A percentile compares a stretch with the other conserved stretches of the same genome.
These are phyloP conservation scores for Carcina quercana DNA, from an alignment of 2,888 invertebrate genomes.

Conservation along the genomic window DNA sequence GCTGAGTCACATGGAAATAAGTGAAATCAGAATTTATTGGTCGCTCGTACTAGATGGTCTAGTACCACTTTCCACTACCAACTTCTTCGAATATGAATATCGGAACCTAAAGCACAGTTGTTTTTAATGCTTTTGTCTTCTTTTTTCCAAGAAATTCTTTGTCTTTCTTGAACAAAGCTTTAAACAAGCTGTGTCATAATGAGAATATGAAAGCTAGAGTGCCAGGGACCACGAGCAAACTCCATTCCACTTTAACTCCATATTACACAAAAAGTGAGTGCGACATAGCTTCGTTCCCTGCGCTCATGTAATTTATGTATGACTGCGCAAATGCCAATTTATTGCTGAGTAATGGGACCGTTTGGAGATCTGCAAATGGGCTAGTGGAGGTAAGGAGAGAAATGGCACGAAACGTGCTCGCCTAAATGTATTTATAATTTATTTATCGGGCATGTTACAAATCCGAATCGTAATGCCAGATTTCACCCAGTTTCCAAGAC, in stretches of 20 bases:
- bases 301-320: conserved; percentile 69
- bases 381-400: conserved; percentile 69
- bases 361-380: conserved; percentile 72
- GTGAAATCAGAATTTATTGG: too few species aligned
- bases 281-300: conserved; percentile 58
- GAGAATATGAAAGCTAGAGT: too few species aligned
- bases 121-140: too few species aligned
- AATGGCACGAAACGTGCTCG: conserved; percentile 63
- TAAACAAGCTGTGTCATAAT: too few species aligned
- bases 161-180: too few species aligned
- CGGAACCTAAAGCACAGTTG: too few species aligned
- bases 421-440: conserved; percentile 73
- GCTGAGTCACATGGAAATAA: too few species aligned
- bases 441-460: conserved; percentile 62
- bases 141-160: too few species aligned
- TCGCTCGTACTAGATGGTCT: too few species aligned
- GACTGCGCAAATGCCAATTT: conserved; percentile 73
- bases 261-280: conserved; percentile 51
- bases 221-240: not conserved
- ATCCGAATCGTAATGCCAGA: conserved; percentile 55
- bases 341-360: conserved; percentile 72
- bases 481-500: conserved; percentile 31
- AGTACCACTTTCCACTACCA: too few species aligned
- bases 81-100: too few species aligned
- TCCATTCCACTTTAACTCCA: conserved; percentile 4